These are phyloP conservation scores for Falco punctatus DNA, from an alignment of 2,113 vertebrate species.

Conservation along the genomic window DNA sequence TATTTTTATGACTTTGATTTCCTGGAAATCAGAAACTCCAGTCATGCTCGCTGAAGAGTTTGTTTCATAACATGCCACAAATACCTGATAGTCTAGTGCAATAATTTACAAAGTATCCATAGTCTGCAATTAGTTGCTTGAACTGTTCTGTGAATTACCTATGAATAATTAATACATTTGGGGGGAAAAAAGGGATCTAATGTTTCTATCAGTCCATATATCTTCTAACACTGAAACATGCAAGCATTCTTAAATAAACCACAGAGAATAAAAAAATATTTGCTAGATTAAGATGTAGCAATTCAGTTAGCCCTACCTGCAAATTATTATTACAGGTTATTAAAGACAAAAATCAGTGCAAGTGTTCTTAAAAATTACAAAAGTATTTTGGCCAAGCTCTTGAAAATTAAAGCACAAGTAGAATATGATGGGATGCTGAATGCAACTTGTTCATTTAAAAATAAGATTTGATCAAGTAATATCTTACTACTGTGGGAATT, in stretches of 20 bases:
- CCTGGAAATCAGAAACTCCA: not conserved
- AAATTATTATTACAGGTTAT: not conserved
- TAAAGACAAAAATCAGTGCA: not conserved
- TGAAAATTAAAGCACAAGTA: not conserved
- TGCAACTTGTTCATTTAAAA: not conserved
- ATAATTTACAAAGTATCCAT: not conserved
- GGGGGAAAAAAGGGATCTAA: not conserved
- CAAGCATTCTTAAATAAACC: not conserved
- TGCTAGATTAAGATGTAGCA: not conserved
- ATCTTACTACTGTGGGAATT: not conserved
- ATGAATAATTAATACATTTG: not conserved
- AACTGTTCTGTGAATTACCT: not conserved
- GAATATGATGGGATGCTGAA: not conserved
- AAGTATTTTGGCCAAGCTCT: not conserved
- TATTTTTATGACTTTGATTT: not conserved
- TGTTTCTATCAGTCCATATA: not conserved
- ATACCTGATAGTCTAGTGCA: not conserved
- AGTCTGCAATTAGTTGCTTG: not conserved
- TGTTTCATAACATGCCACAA: not conserved
- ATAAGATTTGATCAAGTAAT: not conserved
- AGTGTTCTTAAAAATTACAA: not conserved
- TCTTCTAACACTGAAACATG: not conserved
- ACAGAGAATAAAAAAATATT: not conserved
- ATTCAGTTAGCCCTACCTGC: not conserved
- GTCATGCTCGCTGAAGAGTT: not conserved